A percentile compares a stretch with the other conserved stretches of the same genome.
Evolutionary conservation across 92 coral and sea anemone genomes (phyloP).

Genomic region (Muricea muricata): DNA sequence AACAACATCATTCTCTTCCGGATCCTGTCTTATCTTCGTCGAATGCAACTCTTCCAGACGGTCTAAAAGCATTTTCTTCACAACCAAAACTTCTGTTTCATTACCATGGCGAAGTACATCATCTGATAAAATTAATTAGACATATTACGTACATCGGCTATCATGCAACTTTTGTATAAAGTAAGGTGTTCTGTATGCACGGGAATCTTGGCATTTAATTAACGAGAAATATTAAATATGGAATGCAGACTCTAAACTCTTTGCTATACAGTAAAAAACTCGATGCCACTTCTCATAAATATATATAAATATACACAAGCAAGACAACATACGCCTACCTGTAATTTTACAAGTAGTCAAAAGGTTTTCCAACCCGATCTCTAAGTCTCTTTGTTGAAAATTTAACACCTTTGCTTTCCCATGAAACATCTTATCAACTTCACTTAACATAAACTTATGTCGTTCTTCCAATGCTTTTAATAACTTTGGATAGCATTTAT

Average conservation of each 20-base stretch:
- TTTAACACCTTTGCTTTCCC: slow-evolving; percentile 89
- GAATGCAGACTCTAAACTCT: too few species aligned
- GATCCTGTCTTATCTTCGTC: slow-evolving; percentile 90
- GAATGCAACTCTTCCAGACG: slow-evolving; percentile 88
- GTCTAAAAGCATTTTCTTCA: slow-evolving; percentile 91
- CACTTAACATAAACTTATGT: slow-evolving; percentile 87
- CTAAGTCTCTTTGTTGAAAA: slow-evolving; percentile 90
- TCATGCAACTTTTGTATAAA: too few species aligned
- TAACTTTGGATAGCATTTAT: slow-evolving; percentile 93
- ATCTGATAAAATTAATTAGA: slow-evolving; percentile 72
- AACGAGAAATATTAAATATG: too few species aligned
- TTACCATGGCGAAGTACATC: slow-evolving; percentile 96
- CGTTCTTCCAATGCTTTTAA: slow-evolving; percentile 90
- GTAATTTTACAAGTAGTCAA: slow-evolving; percentile 85
- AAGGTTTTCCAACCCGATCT: slow-evolving; percentile 83
- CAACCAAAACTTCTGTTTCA: slow-evolving; percentile 94
- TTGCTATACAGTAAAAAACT: too few species aligned
- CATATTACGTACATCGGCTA: too few species aligned
- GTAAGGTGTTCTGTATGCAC: too few species aligned
- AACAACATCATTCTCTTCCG: slow-evolving; percentile 96
- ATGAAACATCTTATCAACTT: slow-evolving; percentile 84
- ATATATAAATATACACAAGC: too few species aligned
- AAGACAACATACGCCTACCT: slow-evolving; percentile 48
- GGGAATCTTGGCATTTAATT: too few species aligned
- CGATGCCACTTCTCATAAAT: too few species aligned